phyloP scores from a whole-genome alignment of 2,113 vertebrate species.

The Geococcyx californianus region DNA sequence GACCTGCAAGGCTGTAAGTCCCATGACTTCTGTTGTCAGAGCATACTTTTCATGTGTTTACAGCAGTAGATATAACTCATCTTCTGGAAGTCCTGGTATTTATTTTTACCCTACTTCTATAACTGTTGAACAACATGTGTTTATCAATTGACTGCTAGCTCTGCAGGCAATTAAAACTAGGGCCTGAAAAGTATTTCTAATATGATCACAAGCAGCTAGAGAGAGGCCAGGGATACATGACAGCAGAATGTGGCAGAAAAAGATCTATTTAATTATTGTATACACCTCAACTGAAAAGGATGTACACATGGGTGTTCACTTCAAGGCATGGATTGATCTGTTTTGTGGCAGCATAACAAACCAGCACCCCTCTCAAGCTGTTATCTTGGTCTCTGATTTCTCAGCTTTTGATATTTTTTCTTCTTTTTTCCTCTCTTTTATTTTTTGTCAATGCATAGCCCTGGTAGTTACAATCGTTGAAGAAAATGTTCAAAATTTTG shows the following conservation, averaged over 20 bases:
- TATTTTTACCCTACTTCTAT: neutral
- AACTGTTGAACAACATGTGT: neutral
- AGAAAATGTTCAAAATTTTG: neutral
- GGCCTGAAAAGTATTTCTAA: conserved; percentile 14
- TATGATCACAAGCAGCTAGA: neutral
- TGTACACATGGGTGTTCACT: conserved; percentile 40
- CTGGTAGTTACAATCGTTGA: neutral
- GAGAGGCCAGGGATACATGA: neutral
- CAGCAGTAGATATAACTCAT: neutral
- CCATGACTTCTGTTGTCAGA: neutral
- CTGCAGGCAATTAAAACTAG: neutral
- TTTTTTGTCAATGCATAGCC: neutral
- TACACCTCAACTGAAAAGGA: conserved; percentile 21
- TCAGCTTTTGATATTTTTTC: neutral
- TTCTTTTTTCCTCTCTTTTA: neutral
- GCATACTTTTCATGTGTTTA: neutral
- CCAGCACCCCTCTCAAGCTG: conserved; percentile 23
- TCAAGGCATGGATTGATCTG: conserved; percentile 52
- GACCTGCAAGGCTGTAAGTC: neutral
- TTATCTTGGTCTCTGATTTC: conserved; percentile 9
- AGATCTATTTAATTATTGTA: conserved; percentile 20
- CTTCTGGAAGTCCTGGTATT: neutral
- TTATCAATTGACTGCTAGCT: neutral
- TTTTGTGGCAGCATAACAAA: conserved; percentile 12
- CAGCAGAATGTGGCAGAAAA: neutral